phyloP scores from a whole-genome alignment of 2,113 vertebrate genomes.

The Halcyon malimbica region DNA sequence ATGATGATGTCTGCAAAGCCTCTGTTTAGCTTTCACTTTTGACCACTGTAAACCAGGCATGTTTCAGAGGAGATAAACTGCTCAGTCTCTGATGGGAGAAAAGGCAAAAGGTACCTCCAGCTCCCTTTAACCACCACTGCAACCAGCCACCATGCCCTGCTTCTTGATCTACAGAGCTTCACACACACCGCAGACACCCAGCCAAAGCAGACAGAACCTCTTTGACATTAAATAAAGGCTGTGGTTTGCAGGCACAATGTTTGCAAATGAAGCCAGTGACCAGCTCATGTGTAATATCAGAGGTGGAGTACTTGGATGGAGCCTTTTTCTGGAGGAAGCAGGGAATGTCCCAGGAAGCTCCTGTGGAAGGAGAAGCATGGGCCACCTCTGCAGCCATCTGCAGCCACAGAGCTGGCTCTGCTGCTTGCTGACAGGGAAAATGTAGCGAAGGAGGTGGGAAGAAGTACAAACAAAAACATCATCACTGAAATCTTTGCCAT shows the following conservation, averaged over 20 bases:
- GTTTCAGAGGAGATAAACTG: neutral
- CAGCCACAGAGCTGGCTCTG: rapidly evolving
- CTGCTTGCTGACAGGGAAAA: neutral
- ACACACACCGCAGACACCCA: rapidly evolving
- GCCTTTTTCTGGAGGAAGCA: neutral
- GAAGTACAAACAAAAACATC: neutral
- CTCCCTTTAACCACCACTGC: neutral
- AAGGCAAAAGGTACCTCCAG: neutral
- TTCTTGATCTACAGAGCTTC: neutral
- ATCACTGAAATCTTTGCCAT: neutral
- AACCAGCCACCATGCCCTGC: rapidly evolving
- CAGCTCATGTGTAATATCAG: neutral
- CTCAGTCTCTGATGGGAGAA: neutral
- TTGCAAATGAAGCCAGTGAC: neutral
- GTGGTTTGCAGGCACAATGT: neutral
- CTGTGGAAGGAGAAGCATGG: neutral
- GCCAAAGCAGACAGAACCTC: neutral
- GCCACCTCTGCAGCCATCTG: neutral
- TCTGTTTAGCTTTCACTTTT: neutral
- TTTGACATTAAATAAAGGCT: neutral
- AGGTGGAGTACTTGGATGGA: neutral
- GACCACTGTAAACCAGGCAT: neutral
- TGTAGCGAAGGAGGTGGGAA: neutral
- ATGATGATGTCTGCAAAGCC: neutral
- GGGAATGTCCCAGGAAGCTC: neutral